Conservation (phyloP, 2,113 vertebrate species). For the Picathartes gymnocephalus region DNA sequence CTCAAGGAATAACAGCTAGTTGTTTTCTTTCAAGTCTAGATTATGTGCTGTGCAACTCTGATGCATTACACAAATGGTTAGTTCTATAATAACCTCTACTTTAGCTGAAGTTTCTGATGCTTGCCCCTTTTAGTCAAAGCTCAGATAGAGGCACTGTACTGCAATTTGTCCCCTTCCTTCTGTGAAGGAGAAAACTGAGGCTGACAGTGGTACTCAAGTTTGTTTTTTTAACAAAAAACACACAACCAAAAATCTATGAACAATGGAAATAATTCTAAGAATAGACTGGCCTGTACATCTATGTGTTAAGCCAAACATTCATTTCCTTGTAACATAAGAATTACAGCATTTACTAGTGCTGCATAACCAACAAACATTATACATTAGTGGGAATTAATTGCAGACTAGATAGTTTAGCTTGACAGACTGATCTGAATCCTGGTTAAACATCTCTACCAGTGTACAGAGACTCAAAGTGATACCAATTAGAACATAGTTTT, state of each 20-base stretch:
- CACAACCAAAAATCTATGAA: neutral
- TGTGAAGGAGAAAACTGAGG: neutral
- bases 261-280: neutral
- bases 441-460: neutral
- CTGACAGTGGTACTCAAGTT: neutral
- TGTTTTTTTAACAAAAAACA: neutral
- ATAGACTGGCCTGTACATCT: neutral
- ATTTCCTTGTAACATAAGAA: neutral
- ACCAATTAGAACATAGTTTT: neutral
- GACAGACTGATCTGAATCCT: neutral
- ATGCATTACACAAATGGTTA: neutral
- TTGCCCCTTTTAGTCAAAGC: neutral
- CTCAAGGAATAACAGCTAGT: neutral
- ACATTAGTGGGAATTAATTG: neutral
- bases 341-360: neutral
- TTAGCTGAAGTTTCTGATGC: neutral
- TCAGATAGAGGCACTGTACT: neutral
- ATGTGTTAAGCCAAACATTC: neutral
- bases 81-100: neutral
- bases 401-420: neutral
- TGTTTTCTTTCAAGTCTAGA: neutral
- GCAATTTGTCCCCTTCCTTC: neutral
- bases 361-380: neutral
- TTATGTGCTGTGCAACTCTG: neutral
- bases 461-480: neutral